These are phyloP conservation scores for Falco rusticolus DNA, from an alignment of 2,797 vertebrate genomes.

Conservation along the genomic window DNA sequence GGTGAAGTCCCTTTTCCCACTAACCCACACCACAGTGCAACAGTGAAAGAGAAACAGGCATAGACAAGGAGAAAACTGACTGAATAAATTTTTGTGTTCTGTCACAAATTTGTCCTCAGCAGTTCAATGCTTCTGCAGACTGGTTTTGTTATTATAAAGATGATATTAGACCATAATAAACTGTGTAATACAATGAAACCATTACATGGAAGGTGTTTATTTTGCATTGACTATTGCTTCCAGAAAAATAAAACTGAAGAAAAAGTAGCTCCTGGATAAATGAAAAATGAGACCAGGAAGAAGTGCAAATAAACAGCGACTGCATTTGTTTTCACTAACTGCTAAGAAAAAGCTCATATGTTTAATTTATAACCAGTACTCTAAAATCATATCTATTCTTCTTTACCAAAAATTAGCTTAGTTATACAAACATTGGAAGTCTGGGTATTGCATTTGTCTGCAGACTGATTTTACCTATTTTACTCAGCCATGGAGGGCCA, in stretches of 20 bases:
- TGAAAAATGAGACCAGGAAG: neutral
- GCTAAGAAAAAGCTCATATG: neutral
- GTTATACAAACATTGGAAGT: neutral
- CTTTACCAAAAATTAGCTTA: neutral
- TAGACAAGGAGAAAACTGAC: neutral
- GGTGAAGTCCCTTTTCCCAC: neutral
- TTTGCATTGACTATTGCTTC: neutral
- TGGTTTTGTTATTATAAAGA: neutral
- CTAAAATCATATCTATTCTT: neutral
- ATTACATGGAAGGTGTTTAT: neutral
- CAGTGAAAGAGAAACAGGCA: neutral
- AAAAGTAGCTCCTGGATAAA: neutral
- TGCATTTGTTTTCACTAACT: neutral
- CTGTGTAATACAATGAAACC: neutral
- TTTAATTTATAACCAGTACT: neutral
- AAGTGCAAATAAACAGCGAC: neutral
- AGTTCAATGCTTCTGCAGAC: neutral
- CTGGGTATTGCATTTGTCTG: neutral
- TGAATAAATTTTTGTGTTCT: neutral
- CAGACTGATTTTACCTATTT: neutral
- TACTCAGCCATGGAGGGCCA: neutral
- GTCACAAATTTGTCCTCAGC: neutral
- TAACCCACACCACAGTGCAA: neutral
- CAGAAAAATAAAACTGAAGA: neutral
- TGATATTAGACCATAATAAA: neutral